Percentiles rank a stretch among this genome's conserved stretches.
phyloP scores from a whole-genome alignment of 2,888 invertebrate genomes.

The Cheilosia vernalis region DNA sequence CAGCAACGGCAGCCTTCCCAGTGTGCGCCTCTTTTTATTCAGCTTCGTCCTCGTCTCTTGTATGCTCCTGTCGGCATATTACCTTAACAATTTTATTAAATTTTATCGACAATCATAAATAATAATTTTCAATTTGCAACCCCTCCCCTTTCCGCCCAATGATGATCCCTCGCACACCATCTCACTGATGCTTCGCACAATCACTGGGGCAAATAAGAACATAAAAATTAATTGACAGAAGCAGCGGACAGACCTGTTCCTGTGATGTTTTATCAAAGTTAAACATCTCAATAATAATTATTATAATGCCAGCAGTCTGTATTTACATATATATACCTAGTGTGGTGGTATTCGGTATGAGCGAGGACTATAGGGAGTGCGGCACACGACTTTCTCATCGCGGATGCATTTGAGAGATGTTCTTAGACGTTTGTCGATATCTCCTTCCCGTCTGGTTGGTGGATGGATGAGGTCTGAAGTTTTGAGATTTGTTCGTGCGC shows the following conservation, averaged over 20 bases:
- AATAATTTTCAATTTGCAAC: conserved; percentile 71
- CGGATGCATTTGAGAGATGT: conserved; percentile 64
- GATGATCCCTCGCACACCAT: not conserved
- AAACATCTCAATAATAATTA: conserved; percentile 76
- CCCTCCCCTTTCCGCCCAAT: conserved; percentile 12
- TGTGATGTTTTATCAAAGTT: conserved; percentile 76
- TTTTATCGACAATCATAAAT: conserved; percentile 75
- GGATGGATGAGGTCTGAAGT: conserved; percentile 46
- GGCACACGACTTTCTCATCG: conserved; percentile 40
- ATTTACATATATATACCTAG: not conserved
- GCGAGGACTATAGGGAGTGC: not conserved
- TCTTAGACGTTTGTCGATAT: conserved; percentile 74
- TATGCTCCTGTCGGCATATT: conserved; percentile 53
- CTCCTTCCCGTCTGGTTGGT: conserved; percentile 66
- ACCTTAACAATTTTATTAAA: conserved; percentile 72
- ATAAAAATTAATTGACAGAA: conserved; percentile 78
- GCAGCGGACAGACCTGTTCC: conserved; percentile 77
- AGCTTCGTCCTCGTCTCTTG: conserved; percentile 12
- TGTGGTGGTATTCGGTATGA: not conserved
- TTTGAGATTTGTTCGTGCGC: conserved; percentile 66
- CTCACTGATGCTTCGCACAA: conserved; percentile 38
- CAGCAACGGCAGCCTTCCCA: conserved; percentile 64
- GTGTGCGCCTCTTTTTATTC: conserved; percentile 41
- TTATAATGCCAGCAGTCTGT: conserved; percentile 66
- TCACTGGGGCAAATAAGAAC: conserved; percentile 65